These are phyloP conservation scores for Habroteleia sp. DNA, from an alignment of 2,888 invertebrate genomes.

Conservation along the genomic window DNA sequence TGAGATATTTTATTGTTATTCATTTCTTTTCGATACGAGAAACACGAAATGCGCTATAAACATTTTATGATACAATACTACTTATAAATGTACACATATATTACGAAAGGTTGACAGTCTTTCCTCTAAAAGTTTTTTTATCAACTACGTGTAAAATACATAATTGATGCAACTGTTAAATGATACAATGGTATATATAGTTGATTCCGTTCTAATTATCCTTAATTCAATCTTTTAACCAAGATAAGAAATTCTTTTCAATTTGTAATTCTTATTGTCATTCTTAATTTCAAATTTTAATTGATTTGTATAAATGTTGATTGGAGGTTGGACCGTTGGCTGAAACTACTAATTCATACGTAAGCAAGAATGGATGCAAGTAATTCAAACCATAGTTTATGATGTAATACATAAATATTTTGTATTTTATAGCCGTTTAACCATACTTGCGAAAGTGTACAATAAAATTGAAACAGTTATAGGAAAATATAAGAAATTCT, in stretches of 20 bases:
- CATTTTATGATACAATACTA: slow-evolving; percentile 33
- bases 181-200: no score
- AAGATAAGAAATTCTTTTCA: no score
- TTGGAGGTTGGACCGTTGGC: slow-evolving; percentile 3
- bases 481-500: slow-evolving; percentile 55
- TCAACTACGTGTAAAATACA: slow-evolving; percentile 5
- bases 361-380: slow-evolving; percentile 35
- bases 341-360: slow-evolving; percentile 41
- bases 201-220: no score
- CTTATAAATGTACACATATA: slow-evolving; percentile 45
- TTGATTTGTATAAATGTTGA: slow-evolving; percentile 9
- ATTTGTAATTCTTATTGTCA: neutral
- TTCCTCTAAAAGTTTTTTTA: slow-evolving; percentile 1
- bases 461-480: slow-evolving; percentile 49
- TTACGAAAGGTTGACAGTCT: slow-evolving; percentile 14
- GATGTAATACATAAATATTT: slow-evolving; percentile 65
- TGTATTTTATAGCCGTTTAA: slow-evolving; percentile 69
- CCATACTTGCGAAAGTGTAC: slow-evolving; percentile 63
- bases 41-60: slow-evolving; percentile 32
- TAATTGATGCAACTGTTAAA: no score
- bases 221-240: no score
- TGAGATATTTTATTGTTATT: neutral
- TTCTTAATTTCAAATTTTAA: neutral
- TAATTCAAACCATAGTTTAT: slow-evolving; percentile 45
- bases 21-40: slow-evolving; percentile 7